Base-by-base conservation (phyloP, 2,113 vertebrate species). In the Lagopus leucura region DNA sequence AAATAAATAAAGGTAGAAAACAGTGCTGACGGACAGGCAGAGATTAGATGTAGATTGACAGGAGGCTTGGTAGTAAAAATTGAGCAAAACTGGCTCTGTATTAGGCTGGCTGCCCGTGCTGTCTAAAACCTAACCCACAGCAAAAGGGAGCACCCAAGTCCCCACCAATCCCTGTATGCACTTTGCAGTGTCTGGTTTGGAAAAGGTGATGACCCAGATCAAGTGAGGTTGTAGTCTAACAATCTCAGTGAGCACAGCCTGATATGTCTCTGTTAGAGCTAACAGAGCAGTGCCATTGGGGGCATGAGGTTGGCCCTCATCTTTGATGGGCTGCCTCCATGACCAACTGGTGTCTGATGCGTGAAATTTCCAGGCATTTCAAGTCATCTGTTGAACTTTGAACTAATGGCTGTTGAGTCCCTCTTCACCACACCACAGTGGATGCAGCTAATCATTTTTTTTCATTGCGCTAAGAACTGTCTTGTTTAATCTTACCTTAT, bases 141-240 rank as follows among this genome's bases (percentile, higher is more conserved):
- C 9, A 5, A 60, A 50, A 16, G 27, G 10, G 50, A 50, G 8
- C 18, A 13, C 47, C 52, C 30, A 2, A 27, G 7, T 30, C 19
- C 67, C 30, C 38, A 67, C 85, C 52, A 21, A 0, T 20, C 1
- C 0, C 57, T 81, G 36, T 1, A 3, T 36, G 18, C 21, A 8
- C 50, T 55, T 48, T 8, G 40, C 8, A 15, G 18, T 42, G 7
- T 54, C 32, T 89, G 42, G 24, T 67, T 42, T 89, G 60, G 14
- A 36, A 7, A 54, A 34, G 30, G 27, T 80, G 50, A 48, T 32
- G 14, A 50, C 13, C 7, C 22, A 45, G 34, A 11, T 38, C 16
- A 74, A 24, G 6, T 24, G 6, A 58, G 24, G 5, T 0, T n/a
- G n/a, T 21, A 5, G 36, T 42, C 27, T 24, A 10, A 42, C 21